phyloP scores from a whole-genome alignment of 1,140 invertebrate genomes.

The Armadillidium nasatum region DNA sequence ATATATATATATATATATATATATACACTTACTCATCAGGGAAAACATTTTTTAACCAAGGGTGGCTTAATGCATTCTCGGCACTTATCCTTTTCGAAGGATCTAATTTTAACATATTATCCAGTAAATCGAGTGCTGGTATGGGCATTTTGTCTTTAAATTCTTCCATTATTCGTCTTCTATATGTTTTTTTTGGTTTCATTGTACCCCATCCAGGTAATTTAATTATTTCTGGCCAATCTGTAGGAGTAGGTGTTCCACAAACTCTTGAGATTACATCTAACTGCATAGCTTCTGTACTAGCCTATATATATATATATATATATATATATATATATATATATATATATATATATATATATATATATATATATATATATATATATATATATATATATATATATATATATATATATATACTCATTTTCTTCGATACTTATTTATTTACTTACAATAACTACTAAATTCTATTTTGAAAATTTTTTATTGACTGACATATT shows the following conservation, averaged over 20 bases:
- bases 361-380: no score
- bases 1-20: background rate
- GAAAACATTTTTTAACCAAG: slow-evolving; percentile 89
- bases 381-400: background rate
- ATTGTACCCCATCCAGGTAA: slow-evolving; percentile 85
- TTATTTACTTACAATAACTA: no score
- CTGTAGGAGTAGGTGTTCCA: slow-evolving; percentile 92
- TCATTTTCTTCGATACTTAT: background rate
- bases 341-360: no score
- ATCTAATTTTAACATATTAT: slow-evolving; percentile 94
- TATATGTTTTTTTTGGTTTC: slow-evolving; percentile 85
- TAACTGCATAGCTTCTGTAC: slow-evolving; percentile 79
- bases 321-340: no score
- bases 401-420: slow-evolving; percentile 1
- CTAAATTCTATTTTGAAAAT: slow-evolving; percentile 4
- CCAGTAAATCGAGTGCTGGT: slow-evolving; percentile 84
- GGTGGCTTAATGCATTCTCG: slow-evolving; percentile 84
- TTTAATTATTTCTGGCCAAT: slow-evolving; percentile 95
- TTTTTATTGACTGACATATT: background rate
- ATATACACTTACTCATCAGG: slow-evolving; percentile 72
- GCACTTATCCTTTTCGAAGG: slow-evolving; percentile 89
- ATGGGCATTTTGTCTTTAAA: slow-evolving; percentile 80
- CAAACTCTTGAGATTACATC: slow-evolving; percentile 92
- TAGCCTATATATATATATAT: slow-evolving; percentile 26
- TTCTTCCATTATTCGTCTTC: slow-evolving; percentile 83